Evolutionary conservation across 1,140 invertebrate species (phyloP), one percentile per base, ranked within the genome.

Genomic region (Trachymyrmex cornetzi): DNA sequence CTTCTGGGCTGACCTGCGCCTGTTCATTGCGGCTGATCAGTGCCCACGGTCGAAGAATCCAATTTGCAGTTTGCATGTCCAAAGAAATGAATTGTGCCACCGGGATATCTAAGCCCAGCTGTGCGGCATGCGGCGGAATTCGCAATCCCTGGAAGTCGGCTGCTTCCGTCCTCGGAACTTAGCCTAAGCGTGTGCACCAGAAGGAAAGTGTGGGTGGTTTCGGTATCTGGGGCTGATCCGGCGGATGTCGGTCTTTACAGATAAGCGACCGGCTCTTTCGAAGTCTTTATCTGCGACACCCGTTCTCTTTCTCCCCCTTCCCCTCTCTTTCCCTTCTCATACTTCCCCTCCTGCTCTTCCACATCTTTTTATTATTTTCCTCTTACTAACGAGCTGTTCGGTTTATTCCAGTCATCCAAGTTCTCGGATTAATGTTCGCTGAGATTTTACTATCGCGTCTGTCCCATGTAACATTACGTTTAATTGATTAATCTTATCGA

Each of bases 151-250:
- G 79, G 75, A 87, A 77, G 59, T 55, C 48, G 75, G 12, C 77
- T 64, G 80, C 53, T 89, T 90, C 89, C 87, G 89, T 85, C 85
- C 82, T 66, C 85, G 88, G 75, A 82, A 92, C 84, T 92, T 92
- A 91, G 86, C 81, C 91, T 93, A 92, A 93, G 90, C 89, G 90
- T 87, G 85, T 66, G 63, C 44, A 59, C 74, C 79, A 92, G 89
- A 93, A 94, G 94, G 94, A 94, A 95, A 94, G 93, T 91, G 94
- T 95, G 92, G 94, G 94, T 91, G 93, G 89, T 92, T 87, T 92
- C 63, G 84, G 92, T 95, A 95, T 95, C 94, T 92, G 85, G 86
- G 80, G 94, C 94, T 95, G 94, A 95, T 95, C 93, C 94, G 94
- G 94, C 94, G 94, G 94, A 95, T 94, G 94, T 93, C 92, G 92